phyloP scores from a whole-genome alignment of 2,113 vertebrate species.

The Mesitornis unicolor region DNA sequence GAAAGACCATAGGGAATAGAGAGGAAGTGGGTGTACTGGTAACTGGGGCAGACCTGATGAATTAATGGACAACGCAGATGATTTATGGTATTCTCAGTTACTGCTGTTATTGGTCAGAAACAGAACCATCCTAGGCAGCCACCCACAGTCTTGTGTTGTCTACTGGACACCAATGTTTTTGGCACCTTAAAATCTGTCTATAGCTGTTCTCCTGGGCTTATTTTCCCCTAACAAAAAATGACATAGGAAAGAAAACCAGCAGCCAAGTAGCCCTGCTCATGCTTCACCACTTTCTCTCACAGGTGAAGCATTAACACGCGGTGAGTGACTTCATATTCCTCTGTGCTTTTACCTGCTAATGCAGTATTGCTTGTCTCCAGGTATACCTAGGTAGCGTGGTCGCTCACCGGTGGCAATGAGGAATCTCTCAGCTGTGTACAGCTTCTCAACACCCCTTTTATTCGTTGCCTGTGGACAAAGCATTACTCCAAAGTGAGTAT shows the following conservation, averaged over 20 bases:
- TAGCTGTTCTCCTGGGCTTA: neutral
- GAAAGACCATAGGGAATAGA: neutral
- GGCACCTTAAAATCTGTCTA: neutral
- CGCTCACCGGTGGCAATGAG: slow-evolving; percentile 83
- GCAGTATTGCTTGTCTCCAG: slow-evolving; percentile 82
- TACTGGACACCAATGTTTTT: neutral
- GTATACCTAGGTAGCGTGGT: slow-evolving; percentile 77
- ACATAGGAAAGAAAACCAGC: neutral
- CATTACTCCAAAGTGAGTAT: neutral
- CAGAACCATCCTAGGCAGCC: neutral
- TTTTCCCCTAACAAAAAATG: neutral
- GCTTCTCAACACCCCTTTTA: slow-evolving; percentile 73
- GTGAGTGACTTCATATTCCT: neutral
- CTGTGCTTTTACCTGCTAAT: slow-evolving; percentile 78
- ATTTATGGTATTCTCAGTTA: neutral
- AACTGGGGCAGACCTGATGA: neutral
- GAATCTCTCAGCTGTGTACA: slow-evolving; percentile 77
- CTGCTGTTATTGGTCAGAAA: neutral
- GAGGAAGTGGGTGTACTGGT: neutral
- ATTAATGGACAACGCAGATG: neutral
- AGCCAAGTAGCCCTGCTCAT: neutral
- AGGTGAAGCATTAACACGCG: neutral
- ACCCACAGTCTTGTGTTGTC: neutral
- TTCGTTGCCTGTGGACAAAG: slow-evolving; percentile 76
- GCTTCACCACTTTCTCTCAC: neutral